Conservation (phyloP, 37 sponge, comb jelly and placozoan species). For the Axinella damicornis region DNA sequence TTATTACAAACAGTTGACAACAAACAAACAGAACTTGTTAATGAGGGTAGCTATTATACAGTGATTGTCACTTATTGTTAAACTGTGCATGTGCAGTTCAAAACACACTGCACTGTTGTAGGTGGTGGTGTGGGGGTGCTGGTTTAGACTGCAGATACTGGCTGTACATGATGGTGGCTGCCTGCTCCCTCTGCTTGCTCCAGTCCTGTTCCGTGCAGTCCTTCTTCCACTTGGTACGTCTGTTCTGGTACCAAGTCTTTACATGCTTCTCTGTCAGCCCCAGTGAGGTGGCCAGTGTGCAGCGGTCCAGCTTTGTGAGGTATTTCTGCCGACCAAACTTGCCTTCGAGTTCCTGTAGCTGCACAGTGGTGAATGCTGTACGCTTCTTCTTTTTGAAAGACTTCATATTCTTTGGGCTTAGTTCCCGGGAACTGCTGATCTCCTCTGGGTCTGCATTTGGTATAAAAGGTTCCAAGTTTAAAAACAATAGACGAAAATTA, state of each 20-base stretch:
- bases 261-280: conserved; percentile 79
- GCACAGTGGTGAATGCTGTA: conserved; percentile 63
- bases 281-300: conserved; percentile 37
- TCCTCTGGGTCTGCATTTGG: too few relatives aligned
- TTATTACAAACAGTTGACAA: too few relatives aligned
- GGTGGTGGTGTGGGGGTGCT: background rate
- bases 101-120: too few relatives aligned
- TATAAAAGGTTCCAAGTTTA: too few relatives aligned
- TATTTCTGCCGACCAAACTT: conserved; percentile 73
- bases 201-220: conserved; percentile 71
- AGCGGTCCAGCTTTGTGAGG: conserved; percentile 64
- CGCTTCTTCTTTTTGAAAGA: conserved; percentile 63
- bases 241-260: conserved; percentile 89
- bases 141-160: conserved; percentile 53
- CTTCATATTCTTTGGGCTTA: too few relatives aligned
- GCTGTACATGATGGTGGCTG: conserved; percentile 77
- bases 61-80: too few relatives aligned
- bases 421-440: too few relatives aligned
- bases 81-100: too few relatives aligned
- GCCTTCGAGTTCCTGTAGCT: conserved; percentile 65
- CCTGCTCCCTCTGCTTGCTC: conserved; percentile 74
- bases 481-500: too few relatives aligned
- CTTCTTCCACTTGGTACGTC: conserved; percentile 76
- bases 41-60: too few relatives aligned
- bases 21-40: too few relatives aligned